phyloP scores from a whole-genome alignment of 2,797 vertebrate genomes.

The Artibeus jamaicensis region DNA sequence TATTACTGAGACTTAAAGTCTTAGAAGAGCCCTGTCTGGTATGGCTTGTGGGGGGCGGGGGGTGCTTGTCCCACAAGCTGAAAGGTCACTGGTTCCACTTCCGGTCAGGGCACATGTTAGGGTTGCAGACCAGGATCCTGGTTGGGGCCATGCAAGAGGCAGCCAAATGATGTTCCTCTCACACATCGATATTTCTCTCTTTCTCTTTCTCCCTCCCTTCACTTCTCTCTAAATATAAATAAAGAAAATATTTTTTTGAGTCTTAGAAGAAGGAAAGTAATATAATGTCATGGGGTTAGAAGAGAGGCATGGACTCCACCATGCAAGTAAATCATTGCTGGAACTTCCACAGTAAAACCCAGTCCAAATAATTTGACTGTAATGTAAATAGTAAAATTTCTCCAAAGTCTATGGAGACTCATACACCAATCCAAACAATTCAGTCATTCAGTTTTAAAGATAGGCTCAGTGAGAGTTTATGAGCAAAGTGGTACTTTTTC shows the following conservation, averaged over 20 bases:
- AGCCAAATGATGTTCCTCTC: not conserved
- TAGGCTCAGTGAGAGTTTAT: not conserved
- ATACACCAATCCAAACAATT: not conserved
- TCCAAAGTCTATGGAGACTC: not conserved
- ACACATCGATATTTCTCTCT: not conserved
- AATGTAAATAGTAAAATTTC: not conserved
- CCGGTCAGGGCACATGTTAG: not conserved
- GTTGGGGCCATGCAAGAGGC: not conserved
- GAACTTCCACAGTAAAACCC: not conserved
- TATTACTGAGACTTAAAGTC: not conserved
- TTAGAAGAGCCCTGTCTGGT: not conserved
- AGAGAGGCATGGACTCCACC: not conserved
- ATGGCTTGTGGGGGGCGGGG: not conserved
- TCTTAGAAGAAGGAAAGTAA: not conserved
- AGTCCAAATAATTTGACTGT: not conserved
- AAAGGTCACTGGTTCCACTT: too few relatives aligned
- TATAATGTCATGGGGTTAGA: not conserved
- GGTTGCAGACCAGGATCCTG: not conserved
- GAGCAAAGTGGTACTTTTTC: not conserved
- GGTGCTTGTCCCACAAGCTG: too few relatives aligned
- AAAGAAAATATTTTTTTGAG: not conserved
- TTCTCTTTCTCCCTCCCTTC: not conserved
- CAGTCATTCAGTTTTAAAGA: not conserved
- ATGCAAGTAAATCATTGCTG: not conserved
- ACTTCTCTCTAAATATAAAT: not conserved